A percentile compares a stretch with the other conserved stretches of the same genome.
Conservation (phyloP, 2,113 vertebrate genomes). For the Varanus salvator region DNA sequence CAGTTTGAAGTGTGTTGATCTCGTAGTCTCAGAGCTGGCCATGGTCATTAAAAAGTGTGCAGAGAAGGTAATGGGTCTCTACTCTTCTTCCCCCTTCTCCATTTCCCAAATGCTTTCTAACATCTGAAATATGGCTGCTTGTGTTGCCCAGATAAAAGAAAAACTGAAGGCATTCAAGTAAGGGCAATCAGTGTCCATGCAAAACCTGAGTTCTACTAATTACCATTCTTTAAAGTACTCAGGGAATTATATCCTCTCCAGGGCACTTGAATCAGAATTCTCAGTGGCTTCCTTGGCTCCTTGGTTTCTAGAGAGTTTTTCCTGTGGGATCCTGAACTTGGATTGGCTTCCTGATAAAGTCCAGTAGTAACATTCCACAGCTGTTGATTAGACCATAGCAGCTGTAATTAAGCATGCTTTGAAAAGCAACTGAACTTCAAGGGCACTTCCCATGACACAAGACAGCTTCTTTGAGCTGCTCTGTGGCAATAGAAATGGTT, state of each 20-base stretch:
- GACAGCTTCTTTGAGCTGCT: neutral
- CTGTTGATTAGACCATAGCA: neutral
- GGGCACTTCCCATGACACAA: neutral
- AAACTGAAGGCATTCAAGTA: neutral
- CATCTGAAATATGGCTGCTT: conserved; percentile 52
- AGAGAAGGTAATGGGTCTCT: conserved; percentile 74
- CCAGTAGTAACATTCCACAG: conserved; percentile 18
- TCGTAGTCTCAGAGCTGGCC: conserved; percentile 80
- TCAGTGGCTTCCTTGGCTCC: neutral
- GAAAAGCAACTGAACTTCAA: neutral
- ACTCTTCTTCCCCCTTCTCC: conserved; percentile 6
- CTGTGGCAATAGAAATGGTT: neutral
- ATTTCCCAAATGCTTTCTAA: neutral
- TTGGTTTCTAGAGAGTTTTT: neutral
- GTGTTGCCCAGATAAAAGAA: conserved; percentile 22
- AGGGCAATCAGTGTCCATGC: neutral
- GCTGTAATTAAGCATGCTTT: neutral
- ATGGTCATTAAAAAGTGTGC: conserved; percentile 80
- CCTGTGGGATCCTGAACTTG: accelerated
- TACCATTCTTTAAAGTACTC: neutral
- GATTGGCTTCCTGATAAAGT: neutral
- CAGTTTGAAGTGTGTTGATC: conserved; percentile 79
- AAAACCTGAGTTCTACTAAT: neutral
- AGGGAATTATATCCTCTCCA: neutral
- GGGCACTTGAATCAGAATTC: neutral